Base-by-base conservation (phyloP, 2,113 vertebrate species). In the Nasalis larvatus region DNA sequence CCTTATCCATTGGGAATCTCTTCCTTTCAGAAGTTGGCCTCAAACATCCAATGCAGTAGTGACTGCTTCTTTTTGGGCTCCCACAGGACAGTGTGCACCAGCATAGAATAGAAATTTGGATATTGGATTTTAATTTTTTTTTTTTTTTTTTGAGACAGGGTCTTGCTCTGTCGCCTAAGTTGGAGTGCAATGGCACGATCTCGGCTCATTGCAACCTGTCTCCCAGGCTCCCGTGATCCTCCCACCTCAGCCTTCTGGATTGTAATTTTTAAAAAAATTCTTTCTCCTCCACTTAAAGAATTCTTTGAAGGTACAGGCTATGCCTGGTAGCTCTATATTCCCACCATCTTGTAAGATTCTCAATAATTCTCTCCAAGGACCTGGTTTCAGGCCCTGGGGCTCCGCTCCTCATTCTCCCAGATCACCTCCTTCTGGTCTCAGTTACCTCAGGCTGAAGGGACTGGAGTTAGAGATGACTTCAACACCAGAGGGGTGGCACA, bases 1-100 rank as follows among this genome's bases (percentile, higher is more conserved):
- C 52, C 23, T 89, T 60, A 40, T 42, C 25, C 30, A 18, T 40
- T 3, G 86, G 69, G 58, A 92, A 47, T 74, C 52, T 42, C 77
- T 91, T 95, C 35, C 37, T 93, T 88, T 89, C 37, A 81, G 54
- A 88, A 88, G 45, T 40, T 63, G 63, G n/a, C 73, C 83, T 93
- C 5, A 3, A 88, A 56, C 8, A 14, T 42, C 20, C 49, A 66
- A 3, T 8, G 14, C 1, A 21, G 42, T 40, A 47, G 66, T 37
- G 56, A 58, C 60, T 37, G 35, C 47, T 94, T 83, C 37, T 91
- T n/a, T n/a, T 32, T 76, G 66, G 40, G 35, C 6, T 93, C 74
- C 90, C 89, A 63, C 4, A 78, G 47, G 35, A 63, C 11, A 60
- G 52, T 7, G 8, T 68, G 30, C 13, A 47, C 8, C 80, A 86